Base-by-base conservation (phyloP, 2,888 invertebrate species). In the Habrosyne pyritoides region DNA sequence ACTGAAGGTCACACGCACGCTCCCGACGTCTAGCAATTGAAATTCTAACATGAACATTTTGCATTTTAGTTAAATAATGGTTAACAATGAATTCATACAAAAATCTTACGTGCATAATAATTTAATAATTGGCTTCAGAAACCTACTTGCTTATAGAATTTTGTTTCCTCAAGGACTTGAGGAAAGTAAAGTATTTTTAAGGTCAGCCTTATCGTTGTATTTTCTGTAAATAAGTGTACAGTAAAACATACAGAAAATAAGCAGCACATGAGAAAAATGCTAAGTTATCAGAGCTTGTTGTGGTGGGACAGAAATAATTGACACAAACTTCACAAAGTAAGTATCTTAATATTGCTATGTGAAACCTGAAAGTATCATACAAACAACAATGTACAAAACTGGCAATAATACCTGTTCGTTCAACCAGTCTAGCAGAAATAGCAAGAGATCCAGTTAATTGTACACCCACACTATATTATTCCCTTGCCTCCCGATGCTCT, bases 1-100 rank as follows among this genome's bases (percentile, higher is more conserved):
- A 68, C 61, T 77, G 83, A 86, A 86, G 86, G 86, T 83, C 84
- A 75, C 59, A 54, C 59, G 57, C 64, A 59, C 58, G 57, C 59
- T 67, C 67, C 66, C 59, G 66, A 55, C 62, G 55, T 71, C 67
- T 61, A 53, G 59, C 64, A 72, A 71, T 73, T 66, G 66, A 68
- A 66, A 58, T 59, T 55, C 54, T 63, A 65, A 57, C 56, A 61
- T 63, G 56, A 53, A 57, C 64, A 64, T 59, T 67, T 63, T 56
- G 55, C 58, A 56, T 62, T 57, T 59, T 55, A 14, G 26, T 47
- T 55, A 54, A 53, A 54, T 59, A 57, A 53, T 61, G 57, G 64
- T 61, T 60, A 54, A 36, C 48, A 52, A 53, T 63, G 61, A 33
- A 33, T n/a, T 33, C n/a, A n/a, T 33, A 8, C 33, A 33, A 57